Base-by-base conservation (phyloP, 1,140 invertebrate species). In the Ceratina australensis region DNA sequence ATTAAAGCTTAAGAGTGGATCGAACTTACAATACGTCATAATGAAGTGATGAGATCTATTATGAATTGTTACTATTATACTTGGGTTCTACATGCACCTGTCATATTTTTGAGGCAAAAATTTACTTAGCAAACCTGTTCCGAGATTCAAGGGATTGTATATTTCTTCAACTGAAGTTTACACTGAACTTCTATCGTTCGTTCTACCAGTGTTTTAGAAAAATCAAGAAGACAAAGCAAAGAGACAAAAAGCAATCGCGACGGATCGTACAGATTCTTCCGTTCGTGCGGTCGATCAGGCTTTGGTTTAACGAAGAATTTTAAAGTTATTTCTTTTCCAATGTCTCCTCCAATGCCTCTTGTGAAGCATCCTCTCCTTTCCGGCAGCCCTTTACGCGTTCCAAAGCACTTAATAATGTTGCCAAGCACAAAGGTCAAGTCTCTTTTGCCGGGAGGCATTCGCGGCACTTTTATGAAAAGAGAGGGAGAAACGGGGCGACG, bases 371-470 rank as follows among this genome's bases (percentile, higher is more conserved):
- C 33, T 42, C 33, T 81, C 78, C 74, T 56, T 81, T 82, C 79
- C 74, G 68, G 64, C 66, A 72, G 72, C 76, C 73, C 73, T 87
- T 79, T 83, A 59, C 72, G 65, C 80, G 73, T 65, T 28, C 79
- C 82, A 88, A 89, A 88, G 83, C 86, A 89, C 88, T 90, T 90
- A 90, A 90, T 90, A 91, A 90, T 88, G 87, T 89, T 87, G 86
- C 87, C 67, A 69, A 56, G 73, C 80, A 87, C 89, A 87, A 90
- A 91, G 87, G 89, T 91, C 88, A 86, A 90, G 86, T 87, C 82
- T 85, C 81, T 86, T 83, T 79, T 79, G 83, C 85, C 87, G 69
- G 69, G 59, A 86, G 86, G 87, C 85, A 87, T 88, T 78, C 83
- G 84, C 60, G 61, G 82, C 75, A 82, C 80, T 82, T 85, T 82